These are phyloP conservation scores for Scrobipalpa atriplicella DNA, from an alignment of 2,888 invertebrate species.

Conservation along the genomic window DNA sequence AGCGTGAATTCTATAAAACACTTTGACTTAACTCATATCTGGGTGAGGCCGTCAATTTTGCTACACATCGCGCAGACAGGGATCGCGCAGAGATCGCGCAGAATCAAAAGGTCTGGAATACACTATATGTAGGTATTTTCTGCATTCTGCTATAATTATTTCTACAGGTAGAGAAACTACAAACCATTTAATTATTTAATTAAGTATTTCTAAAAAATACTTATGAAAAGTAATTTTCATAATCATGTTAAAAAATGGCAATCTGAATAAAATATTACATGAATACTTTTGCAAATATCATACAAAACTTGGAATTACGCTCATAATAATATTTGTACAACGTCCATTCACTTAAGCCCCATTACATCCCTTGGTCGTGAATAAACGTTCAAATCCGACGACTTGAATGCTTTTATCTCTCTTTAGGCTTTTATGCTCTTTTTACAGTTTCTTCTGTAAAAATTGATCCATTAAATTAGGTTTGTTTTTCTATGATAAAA, in stretches of 20 bases:
- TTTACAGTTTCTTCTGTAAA: too few species aligned
- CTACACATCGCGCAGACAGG: too few species aligned
- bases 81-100: neutral
- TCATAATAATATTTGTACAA: conserved; percentile 6
- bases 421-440: too few species aligned
- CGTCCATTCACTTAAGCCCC: conserved; percentile 9
- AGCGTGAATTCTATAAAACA: neutral
- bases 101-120: too few species aligned
- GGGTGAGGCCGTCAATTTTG: too few species aligned
- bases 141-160: too few species aligned
- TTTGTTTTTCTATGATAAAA: neutral
- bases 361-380: neutral
- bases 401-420: neutral
- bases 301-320: conserved; percentile 3
- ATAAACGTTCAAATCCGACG: conserved; percentile 10
- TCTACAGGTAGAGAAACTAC: too few species aligned
- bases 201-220: too few species aligned
- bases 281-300: neutral
- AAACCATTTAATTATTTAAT: too few species aligned
- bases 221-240: neutral
- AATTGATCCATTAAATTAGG: too few species aligned
- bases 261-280: neutral
- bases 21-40: neutral
- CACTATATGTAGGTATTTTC: too few species aligned
- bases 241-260: neutral